phyloP scores from a whole-genome alignment of 1,140 invertebrate species.

The Macrotrachela quadricornifera region DNA sequence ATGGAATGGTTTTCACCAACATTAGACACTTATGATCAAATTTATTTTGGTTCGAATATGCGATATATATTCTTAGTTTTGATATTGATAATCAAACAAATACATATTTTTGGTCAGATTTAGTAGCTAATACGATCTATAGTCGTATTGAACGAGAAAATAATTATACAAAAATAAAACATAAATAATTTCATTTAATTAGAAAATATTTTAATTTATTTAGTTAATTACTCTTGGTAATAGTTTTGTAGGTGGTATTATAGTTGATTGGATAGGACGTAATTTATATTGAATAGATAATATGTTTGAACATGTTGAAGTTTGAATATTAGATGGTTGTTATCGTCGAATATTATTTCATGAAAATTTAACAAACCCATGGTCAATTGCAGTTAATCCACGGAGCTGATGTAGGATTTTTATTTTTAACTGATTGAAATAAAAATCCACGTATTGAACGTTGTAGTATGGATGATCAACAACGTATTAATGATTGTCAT shows the following conservation, averaged over 20 bases:
- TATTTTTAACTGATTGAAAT: constrained; percentile 97
- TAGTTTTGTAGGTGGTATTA: constrained; percentile 69
- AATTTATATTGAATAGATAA: constrained; percentile 65
- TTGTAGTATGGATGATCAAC: constrained; percentile 77
- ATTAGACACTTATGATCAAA: too few species aligned
- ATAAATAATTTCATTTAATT: not conserved
- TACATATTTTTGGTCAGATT: not conserved
- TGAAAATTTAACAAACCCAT: constrained; percentile 76
- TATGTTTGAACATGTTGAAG: constrained; percentile 38
- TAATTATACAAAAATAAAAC: not conserved
- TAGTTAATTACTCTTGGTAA: constrained; percentile 61
- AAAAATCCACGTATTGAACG: constrained; percentile 84
- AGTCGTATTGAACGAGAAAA: not conserved
- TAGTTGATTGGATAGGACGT: constrained; percentile 55
- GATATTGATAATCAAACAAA: not conserved
- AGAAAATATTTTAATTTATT: too few species aligned
- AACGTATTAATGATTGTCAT: constrained; percentile 60
- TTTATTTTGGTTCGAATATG: too few species aligned
- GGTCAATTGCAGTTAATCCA: constrained; percentile 79
- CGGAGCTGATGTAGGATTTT: constrained; percentile 34
- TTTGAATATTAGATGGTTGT: constrained; percentile 43
- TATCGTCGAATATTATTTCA: constrained; percentile 62
- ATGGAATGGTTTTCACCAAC: too few species aligned
- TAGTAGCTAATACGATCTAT: not conserved
- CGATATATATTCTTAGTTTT: too few species aligned